Percentiles rank a stretch among this genome's conserved stretches.
Evolutionary conservation across 2,888 invertebrate genomes (phyloP).

Genomic region (Argyresthia goedartella): DNA sequence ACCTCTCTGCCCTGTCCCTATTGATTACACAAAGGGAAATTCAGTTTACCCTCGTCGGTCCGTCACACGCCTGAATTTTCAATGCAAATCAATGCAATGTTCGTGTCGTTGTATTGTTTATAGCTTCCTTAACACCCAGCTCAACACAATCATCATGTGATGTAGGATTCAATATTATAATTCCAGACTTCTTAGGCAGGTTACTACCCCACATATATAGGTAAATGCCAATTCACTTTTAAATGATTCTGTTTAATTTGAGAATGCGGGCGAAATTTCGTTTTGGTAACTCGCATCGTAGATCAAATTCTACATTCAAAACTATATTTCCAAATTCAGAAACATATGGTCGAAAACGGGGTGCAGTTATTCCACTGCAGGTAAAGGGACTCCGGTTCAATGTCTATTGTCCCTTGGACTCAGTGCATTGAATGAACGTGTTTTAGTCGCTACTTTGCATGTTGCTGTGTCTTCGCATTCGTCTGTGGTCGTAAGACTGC

Average conservation of each 20-base stretch:
- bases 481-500: neutral
- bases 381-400: constrained; percentile 14
- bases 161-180: neutral
- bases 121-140: neutral
- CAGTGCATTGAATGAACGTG: constrained; percentile 4
- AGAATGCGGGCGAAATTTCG: no score
- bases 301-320: no score
- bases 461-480: constrained; percentile 20
- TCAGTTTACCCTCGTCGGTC: constrained; percentile 24
- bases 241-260: no score
- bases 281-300: no score
- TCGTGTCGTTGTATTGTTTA: constrained; percentile 2
- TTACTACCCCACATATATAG: no score
- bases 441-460: constrained; percentile 15
- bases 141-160: neutral
- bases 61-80: constrained; percentile 19
- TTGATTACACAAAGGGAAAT: constrained; percentile 37
- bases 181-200: neutral
- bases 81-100: constrained; percentile 16
- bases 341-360: no score
- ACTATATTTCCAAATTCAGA: no score
- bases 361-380: neutral
- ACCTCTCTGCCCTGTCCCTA: constrained; percentile 18
- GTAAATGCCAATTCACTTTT: no score
- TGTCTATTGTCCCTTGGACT: no score